Conservation (phyloP, 1,140 invertebrate genomes). For the Drosophila guanche region DNA sequence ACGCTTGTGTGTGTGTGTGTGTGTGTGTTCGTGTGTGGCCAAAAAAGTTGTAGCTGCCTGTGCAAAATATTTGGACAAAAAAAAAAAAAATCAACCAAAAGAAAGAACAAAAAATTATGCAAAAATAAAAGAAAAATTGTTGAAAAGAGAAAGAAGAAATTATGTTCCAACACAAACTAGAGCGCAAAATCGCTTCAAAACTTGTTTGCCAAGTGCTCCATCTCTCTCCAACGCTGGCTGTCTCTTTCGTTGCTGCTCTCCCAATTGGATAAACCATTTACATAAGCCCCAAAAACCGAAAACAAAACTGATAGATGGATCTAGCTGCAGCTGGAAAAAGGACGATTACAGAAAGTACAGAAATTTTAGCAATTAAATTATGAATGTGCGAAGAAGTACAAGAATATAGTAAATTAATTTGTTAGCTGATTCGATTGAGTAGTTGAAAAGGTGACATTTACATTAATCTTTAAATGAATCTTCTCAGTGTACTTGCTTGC, state of each 20-base stretch:
- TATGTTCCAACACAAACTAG: slow-evolving; percentile 77
- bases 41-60: slow-evolving; percentile 64
- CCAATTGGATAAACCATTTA: slow-evolving; percentile 66
- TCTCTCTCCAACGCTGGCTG: slow-evolving; percentile 6
- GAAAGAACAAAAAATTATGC: slow-evolving; percentile 39
- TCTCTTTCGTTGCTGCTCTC: slow-evolving; percentile 28
- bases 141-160: slow-evolving; percentile 32
- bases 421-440: no score
- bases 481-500: no score
- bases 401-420: no score
- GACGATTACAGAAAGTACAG: no score
- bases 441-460: no score
- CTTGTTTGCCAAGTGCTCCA: slow-evolving; percentile 69
- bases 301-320: slow-evolving; percentile 42
- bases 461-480: no score
- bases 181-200: slow-evolving; percentile 71
- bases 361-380: no score
- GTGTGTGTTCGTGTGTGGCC: slow-evolving; percentile 14
- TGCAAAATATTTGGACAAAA: slow-evolving; percentile 72
- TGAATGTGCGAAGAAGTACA: no score
- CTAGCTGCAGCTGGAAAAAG: not conserved
- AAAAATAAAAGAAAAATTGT: slow-evolving; percentile 19
- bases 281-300: slow-evolving; percentile 63
- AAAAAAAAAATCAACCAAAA: slow-evolving; percentile 36
- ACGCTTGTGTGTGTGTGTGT: slow-evolving; percentile 20